phyloP scores from a whole-genome alignment of 2,113 vertebrate species.

The Synodontis membranacea region DNA sequence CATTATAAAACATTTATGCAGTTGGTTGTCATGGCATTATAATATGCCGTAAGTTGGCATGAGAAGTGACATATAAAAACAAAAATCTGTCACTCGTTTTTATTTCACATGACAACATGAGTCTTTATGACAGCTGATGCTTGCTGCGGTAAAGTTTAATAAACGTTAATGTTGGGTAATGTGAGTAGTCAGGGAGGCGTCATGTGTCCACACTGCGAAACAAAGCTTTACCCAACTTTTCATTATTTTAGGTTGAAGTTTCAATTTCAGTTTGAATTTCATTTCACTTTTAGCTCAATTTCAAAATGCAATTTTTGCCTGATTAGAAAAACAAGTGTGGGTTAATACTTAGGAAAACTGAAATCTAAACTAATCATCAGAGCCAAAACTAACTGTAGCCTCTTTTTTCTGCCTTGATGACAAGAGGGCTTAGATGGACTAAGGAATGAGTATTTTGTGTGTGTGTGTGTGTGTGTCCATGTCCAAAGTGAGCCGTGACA shows the following conservation, averaged over 20 bases:
- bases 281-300: not conserved
- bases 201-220: not conserved
- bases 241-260: too few relatives aligned
- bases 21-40: not conserved
- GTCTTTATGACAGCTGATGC: not conserved
- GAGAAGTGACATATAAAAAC: not conserved
- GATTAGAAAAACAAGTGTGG: not conserved
- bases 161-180: not conserved
- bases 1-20: not conserved
- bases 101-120: not conserved
- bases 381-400: not conserved
- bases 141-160: not conserved
- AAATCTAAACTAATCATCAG: not conserved
- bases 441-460: constrained; percentile 29
- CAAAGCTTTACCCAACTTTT: not conserved
- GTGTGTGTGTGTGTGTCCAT: constrained; percentile 50
- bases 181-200: too few relatives aligned
- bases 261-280: too few relatives aligned
- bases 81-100: not conserved
- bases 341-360: not conserved
- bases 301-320: not conserved
- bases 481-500: constrained; percentile 57
- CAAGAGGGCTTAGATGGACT: not conserved
- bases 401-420: not conserved
- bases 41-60: not conserved